phyloP scores from a whole-genome alignment of 2,888 invertebrate species.

The Caenorhabditis becei region DNA sequence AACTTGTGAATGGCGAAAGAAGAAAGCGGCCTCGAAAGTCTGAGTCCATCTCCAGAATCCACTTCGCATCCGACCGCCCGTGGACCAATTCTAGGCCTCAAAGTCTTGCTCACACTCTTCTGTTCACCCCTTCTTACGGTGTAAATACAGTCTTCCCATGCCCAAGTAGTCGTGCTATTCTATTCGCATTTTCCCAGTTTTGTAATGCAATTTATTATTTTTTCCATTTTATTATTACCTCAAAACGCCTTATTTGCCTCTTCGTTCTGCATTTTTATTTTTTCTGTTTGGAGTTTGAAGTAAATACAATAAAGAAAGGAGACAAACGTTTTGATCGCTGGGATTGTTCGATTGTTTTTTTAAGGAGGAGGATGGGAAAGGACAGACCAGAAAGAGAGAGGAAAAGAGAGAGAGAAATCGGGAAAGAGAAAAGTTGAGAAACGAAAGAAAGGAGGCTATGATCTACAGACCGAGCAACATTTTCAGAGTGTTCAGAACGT shows the following conservation, averaged over 20 bases:
- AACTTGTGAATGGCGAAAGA: conserved; percentile 72
- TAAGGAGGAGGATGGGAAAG: conserved; percentile 13
- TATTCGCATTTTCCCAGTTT: not conserved
- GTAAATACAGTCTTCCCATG: conserved; percentile 28
- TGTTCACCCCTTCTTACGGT: conserved; percentile 46
- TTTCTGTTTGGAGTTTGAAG: not conserved
- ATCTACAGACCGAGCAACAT: conserved; percentile 42
- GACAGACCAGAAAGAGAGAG: conserved; percentile 48
- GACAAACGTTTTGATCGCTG: conserved; percentile 5
- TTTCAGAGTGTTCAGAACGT: conserved; percentile 30
- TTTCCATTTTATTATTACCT: conserved; percentile 32
- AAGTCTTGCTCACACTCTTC: conserved; percentile 19
- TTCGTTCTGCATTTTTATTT: conserved; percentile 48
- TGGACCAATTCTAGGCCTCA: conserved; percentile 18
- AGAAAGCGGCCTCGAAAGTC: conserved; percentile 47
- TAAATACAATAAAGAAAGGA: conserved; percentile 37
- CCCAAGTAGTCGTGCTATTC: not conserved
- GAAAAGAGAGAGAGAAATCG: conserved; percentile 19
- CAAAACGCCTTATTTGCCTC: conserved; percentile 47
- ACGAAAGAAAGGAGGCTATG: conserved; percentile 14
- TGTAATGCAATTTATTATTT: not conserved
- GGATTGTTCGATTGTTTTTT: not conserved
- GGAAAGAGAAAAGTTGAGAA: conserved; percentile 24
- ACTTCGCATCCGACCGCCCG: too few species aligned
- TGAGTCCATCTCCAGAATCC: not conserved